Percentiles rank a stretch among this genome's conserved stretches.
Conservation (phyloP, 2,113 vertebrate genomes). For the Xenus cinereus region DNA sequence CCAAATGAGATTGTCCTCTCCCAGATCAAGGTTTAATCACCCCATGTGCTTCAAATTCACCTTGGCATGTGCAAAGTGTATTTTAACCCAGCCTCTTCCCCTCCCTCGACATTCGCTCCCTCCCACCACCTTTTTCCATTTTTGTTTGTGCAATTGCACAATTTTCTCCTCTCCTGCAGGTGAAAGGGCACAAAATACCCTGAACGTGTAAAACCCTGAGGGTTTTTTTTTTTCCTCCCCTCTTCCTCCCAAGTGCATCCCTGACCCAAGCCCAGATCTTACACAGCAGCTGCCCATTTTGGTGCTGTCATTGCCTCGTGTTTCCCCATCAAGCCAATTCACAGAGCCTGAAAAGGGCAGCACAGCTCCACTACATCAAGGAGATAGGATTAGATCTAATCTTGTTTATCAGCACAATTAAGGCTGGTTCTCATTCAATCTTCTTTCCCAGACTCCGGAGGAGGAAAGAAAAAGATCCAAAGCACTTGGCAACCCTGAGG, state of each 20-base stretch:
- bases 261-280: background rate
- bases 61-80: background rate
- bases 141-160: no score
- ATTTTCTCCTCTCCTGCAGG: background rate
- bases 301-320: background rate
- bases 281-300: background rate
- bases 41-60: rapidly evolving
- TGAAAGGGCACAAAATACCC: background rate
- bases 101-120: background rate
- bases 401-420: background rate
- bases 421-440: background rate
- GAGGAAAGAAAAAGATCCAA: background rate
- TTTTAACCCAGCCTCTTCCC: background rate
- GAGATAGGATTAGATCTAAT: background rate
- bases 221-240: no score
- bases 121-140: background rate
- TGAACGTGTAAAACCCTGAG: background rate
- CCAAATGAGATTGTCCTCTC: background rate
- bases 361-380: background rate
- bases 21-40: background rate
- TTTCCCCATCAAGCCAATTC: background rate
- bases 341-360: background rate
- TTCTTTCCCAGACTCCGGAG: background rate
- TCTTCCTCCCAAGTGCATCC: background rate
- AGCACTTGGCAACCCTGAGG: background rate